Percentiles rank a stretch among this genome's conserved stretches.
phyloP scores from a whole-genome alignment of 1,140 invertebrate species.

The Leptinotarsa defecta region DNA sequence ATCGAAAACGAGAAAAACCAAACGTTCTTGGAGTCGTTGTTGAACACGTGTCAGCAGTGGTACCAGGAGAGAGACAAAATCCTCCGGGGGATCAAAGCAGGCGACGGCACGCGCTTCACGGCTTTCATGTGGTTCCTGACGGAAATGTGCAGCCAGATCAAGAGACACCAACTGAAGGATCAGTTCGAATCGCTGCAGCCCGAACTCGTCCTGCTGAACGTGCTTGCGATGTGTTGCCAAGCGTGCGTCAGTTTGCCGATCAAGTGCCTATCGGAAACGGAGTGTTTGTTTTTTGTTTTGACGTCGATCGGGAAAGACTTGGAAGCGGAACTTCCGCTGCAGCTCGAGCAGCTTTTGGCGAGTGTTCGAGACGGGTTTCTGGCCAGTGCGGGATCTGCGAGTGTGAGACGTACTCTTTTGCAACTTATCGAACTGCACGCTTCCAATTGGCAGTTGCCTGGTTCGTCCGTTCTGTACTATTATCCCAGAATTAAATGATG shows the following conservation, averaged over 20 bases:
- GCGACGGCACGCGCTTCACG: conserved; percentile 70
- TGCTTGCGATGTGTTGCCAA: conserved; percentile 83
- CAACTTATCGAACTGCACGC: conserved; percentile 88
- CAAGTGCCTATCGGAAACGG: conserved; percentile 78
- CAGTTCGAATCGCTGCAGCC: conserved; percentile 72
- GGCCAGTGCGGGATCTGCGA: conserved; percentile 66
- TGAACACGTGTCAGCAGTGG: conserved; percentile 89
- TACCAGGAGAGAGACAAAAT: conserved; percentile 82
- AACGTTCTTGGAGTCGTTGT: conserved; percentile 84
- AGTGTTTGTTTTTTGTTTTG: conserved; percentile 84
- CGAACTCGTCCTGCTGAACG: conserved; percentile 73
- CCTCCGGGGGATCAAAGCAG: conserved; percentile 57
- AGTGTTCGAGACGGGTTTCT: conserved; percentile 85
- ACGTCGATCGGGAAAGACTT: conserved; percentile 85
- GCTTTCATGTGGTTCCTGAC: conserved; percentile 87
- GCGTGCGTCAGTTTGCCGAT: conserved; percentile 79
- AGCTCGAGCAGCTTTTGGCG: conserved; percentile 75
- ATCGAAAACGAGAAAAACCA: conserved; percentile 85
- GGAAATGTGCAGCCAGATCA: conserved; percentile 85
- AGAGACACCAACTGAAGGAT: conserved; percentile 71
- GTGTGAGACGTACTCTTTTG: conserved; percentile 78
- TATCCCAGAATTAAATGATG: conserved; percentile 71
- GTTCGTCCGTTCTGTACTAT: conserved; percentile 86
- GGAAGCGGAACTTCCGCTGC: conserved; percentile 76
- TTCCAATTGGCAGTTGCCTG: conserved; percentile 85